Percentiles rank a stretch among this genome's conserved stretches.
These are phyloP conservation scores for Lepus oiostolus DNA, from an alignment of 2,797 vertebrate genomes.

Conservation along the genomic window DNA sequence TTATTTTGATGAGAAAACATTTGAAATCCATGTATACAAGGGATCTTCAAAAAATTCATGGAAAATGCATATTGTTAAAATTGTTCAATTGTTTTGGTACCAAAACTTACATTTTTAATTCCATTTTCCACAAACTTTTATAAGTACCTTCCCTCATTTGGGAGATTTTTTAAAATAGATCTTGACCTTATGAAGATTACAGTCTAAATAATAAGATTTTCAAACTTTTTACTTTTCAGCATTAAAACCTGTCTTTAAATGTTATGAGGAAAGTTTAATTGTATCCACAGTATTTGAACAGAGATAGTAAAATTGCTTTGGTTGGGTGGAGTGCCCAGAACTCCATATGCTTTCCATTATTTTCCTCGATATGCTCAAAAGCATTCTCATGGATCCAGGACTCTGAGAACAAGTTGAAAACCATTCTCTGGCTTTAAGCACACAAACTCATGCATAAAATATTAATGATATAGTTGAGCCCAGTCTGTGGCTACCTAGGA, in stretches of 20 bases:
- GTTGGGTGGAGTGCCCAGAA: background rate
- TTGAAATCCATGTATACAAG: too few species aligned
- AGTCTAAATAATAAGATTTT: background rate
- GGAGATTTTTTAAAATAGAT: background rate
- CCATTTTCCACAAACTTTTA: too few species aligned
- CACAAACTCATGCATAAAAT: background rate
- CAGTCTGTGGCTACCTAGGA: background rate
- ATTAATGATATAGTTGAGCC: background rate
- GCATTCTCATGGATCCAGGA: background rate
- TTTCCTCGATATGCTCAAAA: constrained; percentile 13
- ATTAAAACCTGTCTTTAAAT: constrained; percentile 6
- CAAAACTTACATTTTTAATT: too few species aligned
- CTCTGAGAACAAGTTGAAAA: constrained; percentile 54
- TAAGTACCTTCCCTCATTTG: background rate
- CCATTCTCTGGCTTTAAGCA: background rate
- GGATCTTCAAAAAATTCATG: too few species aligned
- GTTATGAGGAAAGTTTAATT: constrained; percentile 47
- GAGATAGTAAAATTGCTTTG: constrained; percentile 46
- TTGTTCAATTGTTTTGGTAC: too few species aligned
- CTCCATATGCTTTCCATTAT: background rate
- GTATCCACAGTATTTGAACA: background rate
- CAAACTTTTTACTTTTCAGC: constrained; percentile 40
- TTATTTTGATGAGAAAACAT: too few species aligned
- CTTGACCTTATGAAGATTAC: constrained; percentile 10
- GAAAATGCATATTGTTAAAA: too few species aligned